phyloP scores from a whole-genome alignment of 1,140 invertebrate species.

The Steinernema khuongi region DNA sequence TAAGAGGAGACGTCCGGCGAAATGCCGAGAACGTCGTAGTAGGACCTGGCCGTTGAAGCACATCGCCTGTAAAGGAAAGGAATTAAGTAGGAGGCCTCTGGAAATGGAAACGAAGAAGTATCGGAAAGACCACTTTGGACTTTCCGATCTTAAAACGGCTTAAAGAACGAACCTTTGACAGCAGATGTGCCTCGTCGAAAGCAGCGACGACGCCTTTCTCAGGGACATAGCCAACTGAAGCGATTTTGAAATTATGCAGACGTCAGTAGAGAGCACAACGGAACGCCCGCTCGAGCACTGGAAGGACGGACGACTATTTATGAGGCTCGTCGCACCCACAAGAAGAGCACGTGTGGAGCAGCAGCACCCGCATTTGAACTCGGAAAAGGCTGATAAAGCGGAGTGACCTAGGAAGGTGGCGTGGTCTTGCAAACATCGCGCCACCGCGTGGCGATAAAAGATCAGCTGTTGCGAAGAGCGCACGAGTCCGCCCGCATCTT shows the following conservation, averaged over 20 bases:
- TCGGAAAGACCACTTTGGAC: too few species aligned
- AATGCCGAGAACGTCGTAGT: background rate
- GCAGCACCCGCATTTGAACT: background rate
- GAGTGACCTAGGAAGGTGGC: constrained; percentile 2
- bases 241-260: too few species aligned
- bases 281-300: too few species aligned
- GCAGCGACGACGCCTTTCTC: too few species aligned
- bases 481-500: background rate
- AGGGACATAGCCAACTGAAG: too few species aligned
- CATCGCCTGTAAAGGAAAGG: background rate
- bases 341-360: background rate
- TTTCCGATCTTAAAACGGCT: too few species aligned
- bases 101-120: background rate
- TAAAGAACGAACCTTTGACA: too few species aligned
- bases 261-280: too few species aligned
- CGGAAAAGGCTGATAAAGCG: background rate
- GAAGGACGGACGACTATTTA: too few species aligned
- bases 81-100: too few species aligned
- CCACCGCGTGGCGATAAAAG: background rate
- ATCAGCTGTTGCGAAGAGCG: background rate
- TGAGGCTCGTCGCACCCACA: too few species aligned
- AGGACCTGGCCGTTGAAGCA: background rate
- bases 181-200: too few species aligned
- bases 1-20: background rate
- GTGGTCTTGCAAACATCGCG: background rate